phyloP scores from a whole-genome alignment of 2,797 vertebrate species.

The Gallirallus australis region DNA sequence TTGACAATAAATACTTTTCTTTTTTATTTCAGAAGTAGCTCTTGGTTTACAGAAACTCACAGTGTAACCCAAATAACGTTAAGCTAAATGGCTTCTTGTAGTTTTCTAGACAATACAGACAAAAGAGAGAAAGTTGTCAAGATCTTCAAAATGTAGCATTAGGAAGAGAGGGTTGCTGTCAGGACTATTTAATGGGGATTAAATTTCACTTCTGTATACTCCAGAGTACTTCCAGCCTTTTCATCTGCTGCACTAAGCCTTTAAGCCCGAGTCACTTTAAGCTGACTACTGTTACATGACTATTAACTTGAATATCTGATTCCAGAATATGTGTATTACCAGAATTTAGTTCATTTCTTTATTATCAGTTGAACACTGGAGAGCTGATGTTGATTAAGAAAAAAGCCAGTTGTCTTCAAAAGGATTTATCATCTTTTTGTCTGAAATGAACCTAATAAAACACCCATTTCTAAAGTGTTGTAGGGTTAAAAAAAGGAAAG shows the following conservation, averaged over 20 bases:
- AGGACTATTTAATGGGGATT: constrained; percentile 58
- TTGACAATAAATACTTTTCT: neutral
- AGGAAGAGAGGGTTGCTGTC: constrained; percentile 38
- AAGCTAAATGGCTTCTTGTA: neutral
- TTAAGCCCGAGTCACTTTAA: constrained; percentile 42
- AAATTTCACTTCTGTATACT: constrained; percentile 25
- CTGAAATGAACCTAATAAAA: neutral
- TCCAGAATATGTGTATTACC: neutral
- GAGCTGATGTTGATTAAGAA: neutral
- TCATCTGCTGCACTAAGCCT: constrained; percentile 36
- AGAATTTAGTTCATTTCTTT: neutral
- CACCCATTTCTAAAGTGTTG: neutral
- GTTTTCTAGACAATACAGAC: neutral
- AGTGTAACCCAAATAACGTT: neutral
- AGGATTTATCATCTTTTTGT: neutral
- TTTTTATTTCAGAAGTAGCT: neutral
- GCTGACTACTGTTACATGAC: constrained; percentile 5
- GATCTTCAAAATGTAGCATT: neutral
- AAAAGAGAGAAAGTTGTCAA: neutral
- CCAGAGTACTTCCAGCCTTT: constrained; percentile 39
- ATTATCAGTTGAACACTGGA: neutral
- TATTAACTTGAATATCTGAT: constrained; percentile 10
- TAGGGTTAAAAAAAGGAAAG: neutral
- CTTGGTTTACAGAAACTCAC: neutral
- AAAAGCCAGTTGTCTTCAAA: neutral